phyloP scores from a whole-genome alignment of 1,140 invertebrate species.

The Cydia splendana region DNA sequence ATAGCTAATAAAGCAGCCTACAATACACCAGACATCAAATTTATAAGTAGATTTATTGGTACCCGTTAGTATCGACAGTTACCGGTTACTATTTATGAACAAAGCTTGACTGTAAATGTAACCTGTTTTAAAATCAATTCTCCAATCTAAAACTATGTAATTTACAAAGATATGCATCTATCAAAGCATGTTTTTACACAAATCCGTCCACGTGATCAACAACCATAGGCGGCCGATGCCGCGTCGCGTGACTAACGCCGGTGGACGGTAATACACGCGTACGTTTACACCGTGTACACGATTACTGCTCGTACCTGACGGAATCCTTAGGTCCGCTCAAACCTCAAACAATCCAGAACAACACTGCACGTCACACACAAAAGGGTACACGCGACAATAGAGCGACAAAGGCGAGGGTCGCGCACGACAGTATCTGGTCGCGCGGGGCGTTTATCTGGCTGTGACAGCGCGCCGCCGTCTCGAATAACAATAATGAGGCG shows the following conservation, averaged over 20 bases:
- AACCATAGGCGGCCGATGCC: not conserved
- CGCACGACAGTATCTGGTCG: slow-evolving; percentile 42
- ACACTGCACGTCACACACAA: slow-evolving; percentile 35
- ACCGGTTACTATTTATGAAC: not conserved
- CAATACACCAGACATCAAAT: too few relatives aligned
- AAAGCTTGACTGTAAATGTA: not conserved
- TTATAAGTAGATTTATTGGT: too few relatives aligned
- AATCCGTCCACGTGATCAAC: slow-evolving; percentile 7
- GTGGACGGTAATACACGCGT: not conserved
- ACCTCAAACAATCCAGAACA: slow-evolving; percentile 17
- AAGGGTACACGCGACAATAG: slow-evolving; percentile 41
- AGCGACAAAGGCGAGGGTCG: slow-evolving; percentile 36
- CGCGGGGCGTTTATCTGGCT: slow-evolving; percentile 54
- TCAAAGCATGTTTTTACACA: slow-evolving; percentile 12
- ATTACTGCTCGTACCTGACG: slow-evolving; percentile 2
- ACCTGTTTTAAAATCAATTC: not conserved
- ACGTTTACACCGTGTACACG: slow-evolving; percentile 1
- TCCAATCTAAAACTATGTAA: not conserved
- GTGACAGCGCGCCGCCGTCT: slow-evolving; percentile 53
- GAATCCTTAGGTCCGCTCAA: slow-evolving; percentile 11
- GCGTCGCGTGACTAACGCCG: not conserved
- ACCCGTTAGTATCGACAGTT: too few relatives aligned
- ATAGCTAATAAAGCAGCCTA: too few relatives aligned
- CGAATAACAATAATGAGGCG: slow-evolving; percentile 61
- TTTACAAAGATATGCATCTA: not conserved